Evolutionary conservation across 1,140 invertebrate species (phyloP).

Genomic region (Bombus picipes): DNA sequence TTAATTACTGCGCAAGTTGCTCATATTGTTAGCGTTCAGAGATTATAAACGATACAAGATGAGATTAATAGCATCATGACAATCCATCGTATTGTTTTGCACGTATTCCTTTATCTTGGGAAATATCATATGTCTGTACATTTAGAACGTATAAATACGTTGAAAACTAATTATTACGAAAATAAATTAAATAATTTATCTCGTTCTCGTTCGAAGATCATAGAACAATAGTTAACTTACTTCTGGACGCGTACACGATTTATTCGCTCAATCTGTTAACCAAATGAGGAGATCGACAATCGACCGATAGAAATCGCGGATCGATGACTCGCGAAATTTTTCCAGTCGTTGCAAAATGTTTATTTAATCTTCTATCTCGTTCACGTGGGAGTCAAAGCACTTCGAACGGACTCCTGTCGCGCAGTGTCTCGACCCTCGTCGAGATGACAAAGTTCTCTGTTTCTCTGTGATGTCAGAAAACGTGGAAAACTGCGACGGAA

Average conservation of each 20-base stretch:
- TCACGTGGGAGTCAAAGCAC: not conserved
- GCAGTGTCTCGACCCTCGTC: not conserved
- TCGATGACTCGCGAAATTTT: not conserved
- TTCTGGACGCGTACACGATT: not conserved
- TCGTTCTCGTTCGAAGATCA: not conserved
- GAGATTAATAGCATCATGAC: not conserved
- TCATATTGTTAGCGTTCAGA: not conserved
- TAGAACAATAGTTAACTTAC: too few species aligned
- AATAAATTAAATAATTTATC: too few species aligned
- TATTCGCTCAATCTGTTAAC: not conserved
- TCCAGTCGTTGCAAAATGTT: not conserved
- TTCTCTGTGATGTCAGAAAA: not conserved
- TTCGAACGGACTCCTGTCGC: not conserved
- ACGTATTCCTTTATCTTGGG: too few species aligned
- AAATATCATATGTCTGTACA: too few species aligned
- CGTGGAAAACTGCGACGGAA: not conserved
- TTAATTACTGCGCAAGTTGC: too few species aligned
- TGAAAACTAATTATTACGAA: too few species aligned
- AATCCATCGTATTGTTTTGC: too few species aligned
- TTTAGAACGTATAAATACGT: too few species aligned
- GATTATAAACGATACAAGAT: not conserved
- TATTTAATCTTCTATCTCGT: not conserved
- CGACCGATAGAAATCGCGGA: not conserved
- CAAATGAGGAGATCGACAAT: not conserved
- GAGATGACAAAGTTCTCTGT: not conserved